Conservation (phyloP, 2,888 invertebrate species). For the Drosophila histrio region DNA sequence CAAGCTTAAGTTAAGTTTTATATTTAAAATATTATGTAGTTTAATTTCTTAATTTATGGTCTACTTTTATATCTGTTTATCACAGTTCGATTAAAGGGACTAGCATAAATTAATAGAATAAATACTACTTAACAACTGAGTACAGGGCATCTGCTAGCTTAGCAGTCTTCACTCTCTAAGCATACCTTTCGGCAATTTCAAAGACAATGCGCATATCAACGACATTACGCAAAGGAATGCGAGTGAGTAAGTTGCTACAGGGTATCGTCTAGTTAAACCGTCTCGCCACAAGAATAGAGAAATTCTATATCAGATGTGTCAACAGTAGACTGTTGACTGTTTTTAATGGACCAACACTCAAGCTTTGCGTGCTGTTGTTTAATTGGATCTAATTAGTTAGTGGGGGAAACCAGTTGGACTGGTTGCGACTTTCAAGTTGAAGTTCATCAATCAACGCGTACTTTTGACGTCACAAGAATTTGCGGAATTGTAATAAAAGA, state of each 20-base stretch:
- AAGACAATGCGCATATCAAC: background rate
- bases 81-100: too few relatives aligned
- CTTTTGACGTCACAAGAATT: constrained; percentile 34
- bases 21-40: too few relatives aligned
- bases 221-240: background rate
- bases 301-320: constrained; percentile 11
- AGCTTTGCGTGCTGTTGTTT: constrained; percentile 22
- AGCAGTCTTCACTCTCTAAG: too few relatives aligned
- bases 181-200: background rate
- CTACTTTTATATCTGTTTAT: too few relatives aligned
- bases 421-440: constrained; percentile 41
- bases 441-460: constrained; percentile 41
- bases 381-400: constrained; percentile 32
- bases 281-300: background rate
- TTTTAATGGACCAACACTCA: constrained; percentile 10
- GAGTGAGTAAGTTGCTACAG: background rate
- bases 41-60: too few relatives aligned
- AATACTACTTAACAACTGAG: too few relatives aligned
- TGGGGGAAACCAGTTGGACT: constrained; percentile 52
- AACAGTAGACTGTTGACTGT: constrained; percentile 14
- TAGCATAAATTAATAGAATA: too few relatives aligned
- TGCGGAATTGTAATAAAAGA: constrained; percentile 1
- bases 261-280: background rate
- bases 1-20: too few relatives aligned
- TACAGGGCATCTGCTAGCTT: background rate